Percentiles rank a stretch among this genome's conserved stretches.
phyloP scores from a whole-genome alignment of 1,140 invertebrate genomes.

The Phortica variegata region DNA sequence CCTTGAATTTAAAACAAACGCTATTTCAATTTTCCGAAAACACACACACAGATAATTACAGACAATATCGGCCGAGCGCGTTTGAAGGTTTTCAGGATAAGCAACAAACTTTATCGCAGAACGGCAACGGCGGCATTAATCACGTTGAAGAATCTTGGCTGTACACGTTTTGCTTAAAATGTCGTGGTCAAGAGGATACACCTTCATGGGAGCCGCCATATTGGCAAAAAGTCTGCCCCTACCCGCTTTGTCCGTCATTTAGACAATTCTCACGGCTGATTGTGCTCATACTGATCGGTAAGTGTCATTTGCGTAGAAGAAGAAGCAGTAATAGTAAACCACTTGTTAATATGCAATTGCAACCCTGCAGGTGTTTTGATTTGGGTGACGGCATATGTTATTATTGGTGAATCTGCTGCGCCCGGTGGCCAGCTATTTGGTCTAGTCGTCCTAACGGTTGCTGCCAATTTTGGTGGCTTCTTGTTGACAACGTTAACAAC shows the following conservation, averaged over 20 bases:
- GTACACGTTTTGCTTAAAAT: conserved; percentile 51
- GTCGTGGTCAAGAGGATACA: conserved; percentile 60
- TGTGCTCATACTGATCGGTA: conserved; percentile 67
- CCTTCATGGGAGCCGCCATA: conserved; percentile 76
- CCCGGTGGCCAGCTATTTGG: conserved; percentile 78
- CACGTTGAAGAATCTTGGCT: conserved; percentile 54
- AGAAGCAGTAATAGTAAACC: neutral
- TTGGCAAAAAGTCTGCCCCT: conserved; percentile 75
- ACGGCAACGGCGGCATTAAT: conserved; percentile 22
- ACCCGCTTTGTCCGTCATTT: conserved; percentile 78
- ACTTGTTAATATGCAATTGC: neutral
- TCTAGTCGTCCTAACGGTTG: conserved; percentile 72
- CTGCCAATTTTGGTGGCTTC: conserved; percentile 80
- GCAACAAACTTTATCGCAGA: conserved; percentile 26
- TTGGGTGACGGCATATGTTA: conserved; percentile 72
- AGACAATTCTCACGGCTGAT: conserved; percentile 73
- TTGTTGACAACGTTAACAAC: conserved; percentile 71
- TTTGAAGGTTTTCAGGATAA: conserved; percentile 41
- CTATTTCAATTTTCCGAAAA: conserved; percentile 4
- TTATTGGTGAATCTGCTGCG: conserved; percentile 74
- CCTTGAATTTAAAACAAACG: neutral
- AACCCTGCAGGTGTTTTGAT: conserved; percentile 63
- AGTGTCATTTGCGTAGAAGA: conserved; percentile 35
- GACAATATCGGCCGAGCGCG: conserved; percentile 36
- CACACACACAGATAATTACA: conserved; percentile 31